phyloP scores from a whole-genome alignment of 2,888 invertebrate genomes.

The Ophion costatus region DNA sequence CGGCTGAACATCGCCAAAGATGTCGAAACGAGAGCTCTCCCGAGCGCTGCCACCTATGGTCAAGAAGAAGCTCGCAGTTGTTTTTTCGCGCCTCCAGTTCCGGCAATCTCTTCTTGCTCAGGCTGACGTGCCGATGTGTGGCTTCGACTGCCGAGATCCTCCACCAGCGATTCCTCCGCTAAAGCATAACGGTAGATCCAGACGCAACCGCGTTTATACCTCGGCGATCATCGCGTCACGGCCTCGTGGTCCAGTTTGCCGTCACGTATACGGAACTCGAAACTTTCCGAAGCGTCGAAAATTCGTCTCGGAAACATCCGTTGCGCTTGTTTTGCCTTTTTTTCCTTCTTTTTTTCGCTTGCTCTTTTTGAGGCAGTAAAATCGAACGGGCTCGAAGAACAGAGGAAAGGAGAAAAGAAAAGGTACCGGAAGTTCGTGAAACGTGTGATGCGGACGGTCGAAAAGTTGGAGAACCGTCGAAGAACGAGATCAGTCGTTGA shows the following conservation, averaged over 20 bases:
- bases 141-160: slow-evolving; percentile 3
- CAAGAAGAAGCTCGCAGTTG: slow-evolving; percentile 49
- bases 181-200: slow-evolving; percentile 71
- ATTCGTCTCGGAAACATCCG: slow-evolving; percentile 18
- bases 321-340: background rate
- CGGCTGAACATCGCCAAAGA: slow-evolving; percentile 50
- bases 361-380: no score
- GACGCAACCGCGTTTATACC: slow-evolving; percentile 14
- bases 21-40: slow-evolving; percentile 60
- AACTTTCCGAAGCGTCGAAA: slow-evolving; percentile 29
- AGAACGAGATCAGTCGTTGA: background rate
- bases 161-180: slow-evolving; percentile 34
- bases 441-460: no score
- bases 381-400: background rate
- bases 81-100: slow-evolving; percentile 59
- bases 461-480: background rate
- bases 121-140: background rate
- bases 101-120: slow-evolving; percentile 56
- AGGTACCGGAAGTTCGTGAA: slow-evolving; percentile 11
- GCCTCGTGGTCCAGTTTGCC: slow-evolving; percentile 75
- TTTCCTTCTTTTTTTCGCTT: background rate
- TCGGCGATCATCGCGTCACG: slow-evolving; percentile 48
- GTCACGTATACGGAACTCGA: slow-evolving; percentile 33
- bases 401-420: slow-evolving; percentile 13
- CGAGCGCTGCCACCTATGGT: slow-evolving; percentile 56